phyloP scores from a whole-genome alignment of 2,797 vertebrate genomes.

The Anguilla pacifica region DNA sequence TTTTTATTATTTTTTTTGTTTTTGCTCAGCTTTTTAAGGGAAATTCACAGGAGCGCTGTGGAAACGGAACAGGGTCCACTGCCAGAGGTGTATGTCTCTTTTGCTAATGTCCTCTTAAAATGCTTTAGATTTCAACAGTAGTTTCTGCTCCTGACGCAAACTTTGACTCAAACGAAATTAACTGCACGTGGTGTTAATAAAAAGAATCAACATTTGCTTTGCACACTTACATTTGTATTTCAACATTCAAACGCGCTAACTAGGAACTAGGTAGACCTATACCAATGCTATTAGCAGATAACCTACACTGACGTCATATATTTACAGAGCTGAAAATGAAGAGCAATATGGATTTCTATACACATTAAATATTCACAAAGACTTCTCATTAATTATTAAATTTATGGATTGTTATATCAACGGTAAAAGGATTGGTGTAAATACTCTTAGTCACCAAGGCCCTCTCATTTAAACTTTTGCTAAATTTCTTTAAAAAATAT shows the following conservation, averaged over 20 bases:
- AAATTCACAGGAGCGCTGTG: not conserved
- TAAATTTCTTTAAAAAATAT: not conserved
- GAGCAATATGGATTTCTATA: slow-evolving; percentile 54
- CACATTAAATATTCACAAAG: slow-evolving; percentile 77
- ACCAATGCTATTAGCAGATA: slow-evolving; percentile 32
- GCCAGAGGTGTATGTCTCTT: not conserved
- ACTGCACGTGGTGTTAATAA: not conserved
- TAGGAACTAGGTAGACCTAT: not conserved
- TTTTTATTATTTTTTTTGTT: not conserved
- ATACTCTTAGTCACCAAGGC: slow-evolving; percentile 77
- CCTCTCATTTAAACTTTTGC: slow-evolving; percentile 51
- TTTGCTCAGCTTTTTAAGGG: not conserved
- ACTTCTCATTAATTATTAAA: slow-evolving; percentile 76
- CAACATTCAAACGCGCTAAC: not conserved
- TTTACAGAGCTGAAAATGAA: slow-evolving; percentile 64
- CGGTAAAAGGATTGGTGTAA: slow-evolving; percentile 76
- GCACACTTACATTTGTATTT: not conserved
- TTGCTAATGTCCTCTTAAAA: not conserved
- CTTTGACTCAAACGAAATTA: not conserved
- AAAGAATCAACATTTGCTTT: not conserved
- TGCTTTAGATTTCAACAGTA: not conserved
- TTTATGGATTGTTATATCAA: slow-evolving; percentile 72
- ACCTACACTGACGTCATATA: slow-evolving; percentile 62
- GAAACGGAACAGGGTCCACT: not conserved
- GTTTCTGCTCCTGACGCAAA: not conserved